phyloP scores from a whole-genome alignment of 1,140 invertebrate genomes.

The Drosophila persimilis region DNA sequence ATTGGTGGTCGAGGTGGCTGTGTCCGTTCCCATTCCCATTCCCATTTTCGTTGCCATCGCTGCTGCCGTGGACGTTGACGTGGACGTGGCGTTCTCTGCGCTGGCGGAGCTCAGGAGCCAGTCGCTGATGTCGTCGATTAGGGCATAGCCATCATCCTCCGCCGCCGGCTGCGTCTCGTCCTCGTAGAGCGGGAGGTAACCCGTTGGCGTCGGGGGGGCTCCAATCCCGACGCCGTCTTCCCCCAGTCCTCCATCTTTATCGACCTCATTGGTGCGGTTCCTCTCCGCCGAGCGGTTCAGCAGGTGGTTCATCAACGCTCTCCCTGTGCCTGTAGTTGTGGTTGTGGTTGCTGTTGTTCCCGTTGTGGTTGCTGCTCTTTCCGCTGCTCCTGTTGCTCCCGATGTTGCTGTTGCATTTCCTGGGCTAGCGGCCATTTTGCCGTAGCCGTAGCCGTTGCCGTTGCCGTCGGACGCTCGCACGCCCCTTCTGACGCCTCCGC shows the following conservation, averaged over 20 bases:
- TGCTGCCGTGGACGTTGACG: not conserved
- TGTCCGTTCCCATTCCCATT: not conserved
- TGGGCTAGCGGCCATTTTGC: constrained; percentile 7
- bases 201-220: constrained; percentile 48
- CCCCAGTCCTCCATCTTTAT: constrained; percentile 1
- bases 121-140: constrained; percentile 72
- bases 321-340: constrained; percentile 13
- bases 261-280: not conserved
- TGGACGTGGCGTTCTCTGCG: constrained; percentile 21
- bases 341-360: constrained; percentile 19
- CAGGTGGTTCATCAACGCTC: constrained; percentile 37
- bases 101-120: constrained; percentile 55
- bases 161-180: constrained; percentile 40
- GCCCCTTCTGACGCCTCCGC: not conserved
- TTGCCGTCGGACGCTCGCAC: too few species aligned
- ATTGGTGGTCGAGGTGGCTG: constrained; percentile 25
- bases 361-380: constrained; percentile 19
- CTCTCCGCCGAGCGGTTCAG: constrained; percentile 28
- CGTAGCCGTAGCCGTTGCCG: constrained; percentile 12
- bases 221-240: constrained; percentile 5
- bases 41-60: too few species aligned
- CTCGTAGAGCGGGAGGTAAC: constrained; percentile 61
- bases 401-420: constrained; percentile 26
- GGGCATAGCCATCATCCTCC: constrained; percentile 63
- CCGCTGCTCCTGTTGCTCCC: constrained; percentile 10